Base-by-base conservation (phyloP, 2,797 vertebrate genomes). In the Gymnoscopelus microlampas region DNA sequence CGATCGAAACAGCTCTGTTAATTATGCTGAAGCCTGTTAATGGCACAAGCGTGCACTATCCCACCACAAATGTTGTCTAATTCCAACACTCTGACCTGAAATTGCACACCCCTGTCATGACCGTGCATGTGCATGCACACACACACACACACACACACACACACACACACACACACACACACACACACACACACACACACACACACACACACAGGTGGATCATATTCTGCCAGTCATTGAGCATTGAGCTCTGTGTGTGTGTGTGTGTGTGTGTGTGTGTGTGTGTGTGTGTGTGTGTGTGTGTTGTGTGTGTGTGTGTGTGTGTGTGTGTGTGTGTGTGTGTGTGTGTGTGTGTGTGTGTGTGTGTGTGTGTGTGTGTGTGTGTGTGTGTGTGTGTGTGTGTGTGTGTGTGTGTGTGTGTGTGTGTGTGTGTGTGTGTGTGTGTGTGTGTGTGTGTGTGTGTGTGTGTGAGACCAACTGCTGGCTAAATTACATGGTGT, bases 401-500 rank as follows among this genome's bases (percentile, higher is more conserved):
- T 69, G 74, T 69, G 48, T 50, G 15, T 47, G 68, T 29, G 55
- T 57, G 60, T 63, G 64, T 60, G 51, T 70, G 75, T n/a, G n/a
- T n/a, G n/a, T n/a, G n/a, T n/a, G n/a, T n/a, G n/a, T n/a, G n/a
- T n/a, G n/a, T n/a, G n/a, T n/a, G n/a, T n/a, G n/a, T n/a, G n/a
- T n/a, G n/a, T n/a, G n/a, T n/a, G n/a, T n/a, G n/a, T n/a, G n/a
- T n/a, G n/a, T n/a, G n/a, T n/a, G n/a, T n/a, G n/a, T n/a, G n/a
- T n/a, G n/a, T n/a, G n/a, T n/a, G n/a, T n/a, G n/a, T n/a, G n/a
- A n/a, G n/a, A 79, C 77, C 53, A 12, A 89, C 89, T 86, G 87
- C 89, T 88, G 84, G 79, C 85, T 89, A 91, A 93, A 93, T 94
- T 94, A 89, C 82, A 93, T 87, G 89, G 92, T 94, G 94, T 92